These are phyloP conservation scores for Cecropterus lyciades DNA, from an alignment of 1,140 invertebrate species.

Conservation along the genomic window DNA sequence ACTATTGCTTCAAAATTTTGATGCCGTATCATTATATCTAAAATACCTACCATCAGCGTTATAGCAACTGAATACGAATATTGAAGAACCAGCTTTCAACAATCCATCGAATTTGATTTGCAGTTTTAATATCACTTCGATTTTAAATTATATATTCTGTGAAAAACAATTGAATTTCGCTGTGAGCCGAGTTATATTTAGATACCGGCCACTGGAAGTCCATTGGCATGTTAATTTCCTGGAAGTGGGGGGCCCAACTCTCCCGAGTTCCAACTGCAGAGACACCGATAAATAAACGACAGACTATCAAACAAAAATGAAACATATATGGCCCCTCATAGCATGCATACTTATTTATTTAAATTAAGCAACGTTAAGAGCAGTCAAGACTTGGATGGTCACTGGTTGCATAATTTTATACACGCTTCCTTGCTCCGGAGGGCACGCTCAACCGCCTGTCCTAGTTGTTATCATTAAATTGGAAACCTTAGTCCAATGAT, in stretches of 20 bases:
- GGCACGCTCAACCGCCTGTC: too few species aligned
- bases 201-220: constrained; percentile 5
- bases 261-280: not conserved
- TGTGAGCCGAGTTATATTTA: constrained; percentile 4
- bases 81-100: not conserved
- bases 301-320: too few species aligned
- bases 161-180: constrained; percentile 6
- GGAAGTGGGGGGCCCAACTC: constrained; percentile 19
- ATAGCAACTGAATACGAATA: constrained; percentile 4
- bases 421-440: too few species aligned
- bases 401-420: too few species aligned
- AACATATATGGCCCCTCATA: too few species aligned
- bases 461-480: too few species aligned
- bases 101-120: constrained; percentile 4
- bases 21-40: too few species aligned
- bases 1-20: too few species aligned
- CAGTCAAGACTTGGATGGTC: too few species aligned
- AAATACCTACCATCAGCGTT: not conserved
- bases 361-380: too few species aligned
- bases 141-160: not conserved
- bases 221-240: constrained; percentile 52
- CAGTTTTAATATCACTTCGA: constrained; percentile 2
- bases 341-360: too few species aligned
- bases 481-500: too few species aligned
- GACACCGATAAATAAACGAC: not conserved